These are phyloP conservation scores for Apodemia duryi DNA, from an alignment of 2,888 invertebrate species.

Conservation along the genomic window DNA sequence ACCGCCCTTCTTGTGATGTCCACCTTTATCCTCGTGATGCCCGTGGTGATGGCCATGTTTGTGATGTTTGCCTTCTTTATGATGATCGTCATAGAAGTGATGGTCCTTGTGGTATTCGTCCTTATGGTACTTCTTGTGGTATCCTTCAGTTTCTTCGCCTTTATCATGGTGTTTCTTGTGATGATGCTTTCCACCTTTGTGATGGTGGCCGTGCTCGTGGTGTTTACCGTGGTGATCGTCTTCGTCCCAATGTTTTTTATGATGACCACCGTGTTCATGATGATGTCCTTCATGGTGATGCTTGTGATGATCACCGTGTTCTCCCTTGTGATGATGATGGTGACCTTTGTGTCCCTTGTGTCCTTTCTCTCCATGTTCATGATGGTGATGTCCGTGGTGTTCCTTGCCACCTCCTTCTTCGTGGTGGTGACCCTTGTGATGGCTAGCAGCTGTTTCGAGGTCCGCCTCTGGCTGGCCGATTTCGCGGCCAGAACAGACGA, in stretches of 20 bases:
- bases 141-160: constrained; percentile 89
- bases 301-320: constrained; percentile 87
- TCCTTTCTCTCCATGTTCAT: constrained; percentile 84
- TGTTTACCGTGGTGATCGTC: constrained; percentile 87
- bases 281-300: constrained; percentile 88
- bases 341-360: constrained; percentile 88
- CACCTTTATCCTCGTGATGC: constrained; percentile 87
- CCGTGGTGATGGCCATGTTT: constrained; percentile 89
- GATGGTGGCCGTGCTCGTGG: constrained; percentile 87
- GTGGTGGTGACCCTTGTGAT: constrained; percentile 73
- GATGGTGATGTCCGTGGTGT: constrained; percentile 83
- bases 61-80: constrained; percentile 90
- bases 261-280: constrained; percentile 87
- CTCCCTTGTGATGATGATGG: constrained; percentile 88
- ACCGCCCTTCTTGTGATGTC: constrained; percentile 89
- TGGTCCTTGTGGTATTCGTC: constrained; percentile 93
- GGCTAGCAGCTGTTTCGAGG: constrained; percentile 72
- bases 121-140: constrained; percentile 91
- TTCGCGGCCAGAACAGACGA: constrained; percentile 57
- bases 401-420: constrained; percentile 84
- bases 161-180: constrained; percentile 92
- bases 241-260: constrained; percentile 89
- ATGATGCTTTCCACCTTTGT: constrained; percentile 88
- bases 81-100: constrained; percentile 92
- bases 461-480: constrained; percentile 57